phyloP scores from a whole-genome alignment of 2,888 invertebrate species.

The Scaptodrosophila latifasciaeformis region DNA sequence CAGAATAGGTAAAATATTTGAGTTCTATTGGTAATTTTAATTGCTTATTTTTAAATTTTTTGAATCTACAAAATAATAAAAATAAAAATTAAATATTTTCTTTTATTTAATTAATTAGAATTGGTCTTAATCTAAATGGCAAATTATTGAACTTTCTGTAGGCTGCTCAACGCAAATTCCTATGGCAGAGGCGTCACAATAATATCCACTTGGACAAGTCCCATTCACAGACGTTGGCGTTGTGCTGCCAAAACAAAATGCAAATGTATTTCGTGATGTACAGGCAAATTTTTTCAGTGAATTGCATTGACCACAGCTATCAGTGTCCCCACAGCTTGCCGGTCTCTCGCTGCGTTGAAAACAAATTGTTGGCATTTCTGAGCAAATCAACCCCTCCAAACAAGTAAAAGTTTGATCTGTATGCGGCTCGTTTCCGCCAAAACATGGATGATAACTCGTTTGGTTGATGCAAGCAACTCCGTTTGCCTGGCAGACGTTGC shows the following conservation, averaged over 20 bases:
- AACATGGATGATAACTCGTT: slow-evolving; percentile 65
- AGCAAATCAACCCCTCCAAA: slow-evolving; percentile 63
- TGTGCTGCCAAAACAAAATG: slow-evolving; percentile 67
- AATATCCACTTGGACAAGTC: slow-evolving; percentile 54
- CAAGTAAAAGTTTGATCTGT: slow-evolving; percentile 60
- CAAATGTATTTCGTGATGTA: slow-evolving; percentile 63
- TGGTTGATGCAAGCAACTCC: slow-evolving; percentile 65
- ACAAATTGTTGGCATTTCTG: slow-evolving; percentile 62
- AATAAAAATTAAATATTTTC: no score
- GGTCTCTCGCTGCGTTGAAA: slow-evolving; percentile 62
- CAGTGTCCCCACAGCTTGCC: slow-evolving; percentile 69
- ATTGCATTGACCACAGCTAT: slow-evolving; percentile 64
- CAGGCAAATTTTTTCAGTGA: slow-evolving; percentile 65
- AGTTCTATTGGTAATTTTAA: neutral
- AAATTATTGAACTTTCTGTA: slow-evolving; percentile 41
- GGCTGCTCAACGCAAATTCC: slow-evolving; percentile 53
- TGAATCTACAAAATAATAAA: no score
- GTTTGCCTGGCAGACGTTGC: slow-evolving; percentile 65
- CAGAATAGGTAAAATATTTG: neutral
- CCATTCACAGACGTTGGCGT: slow-evolving; percentile 54
- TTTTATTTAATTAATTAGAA: no score
- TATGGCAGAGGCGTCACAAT: slow-evolving; percentile 60
- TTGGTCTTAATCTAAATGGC: slow-evolving; percentile 17
- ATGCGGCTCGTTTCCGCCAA: slow-evolving; percentile 49
- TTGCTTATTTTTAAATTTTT: no score